Evolutionary conservation across 2,797 vertebrate species (phyloP), one percentile per base, ranked within the genome.

Genomic region (Oreochromis grahami): DNA sequence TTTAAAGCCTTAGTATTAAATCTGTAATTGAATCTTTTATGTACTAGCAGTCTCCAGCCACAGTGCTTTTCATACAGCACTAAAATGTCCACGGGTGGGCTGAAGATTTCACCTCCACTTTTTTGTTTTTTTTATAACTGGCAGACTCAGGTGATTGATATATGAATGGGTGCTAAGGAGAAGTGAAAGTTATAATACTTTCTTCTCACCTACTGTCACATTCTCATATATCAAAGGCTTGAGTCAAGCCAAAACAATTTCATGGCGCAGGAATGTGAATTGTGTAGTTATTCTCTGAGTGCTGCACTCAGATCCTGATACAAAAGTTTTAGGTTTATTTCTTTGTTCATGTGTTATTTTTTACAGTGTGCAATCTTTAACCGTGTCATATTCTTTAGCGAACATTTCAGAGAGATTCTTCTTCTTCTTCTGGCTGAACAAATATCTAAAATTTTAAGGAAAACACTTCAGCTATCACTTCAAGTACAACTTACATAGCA

Each of bases 101-200:
- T 55, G 52, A 24, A 21, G 9, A 72, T 34, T 76, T 87, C 24
- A 50, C 70, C 32, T 13, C 11, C 77, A 82, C 55, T 55, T n/a
- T 68, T 65, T 45, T 29, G 41, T 24, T 53, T 53, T 50, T 41
- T 24, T 70, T 26, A 17, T 43, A 45, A 80, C 6, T 63, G 82
- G 50, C 41, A 81, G 79, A 80, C 77, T 74, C 74, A 41, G 55
- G 79, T 55, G 78, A 86, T 89, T 87, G 78, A 88, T 58, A 89
- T 83, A 83, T 84, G 84, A 89, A 83, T 26, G 85, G 56, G 80
- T 68, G 82, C 77, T 8, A 55, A 87, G 77, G 10, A 53, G 63
- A 76, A 80, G 77, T 70, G 8, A 82, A 79, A 78, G 21, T 0
- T 0, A 29, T 21, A 34, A 68, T 26, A 41, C 53, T 17, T 13